These are phyloP conservation scores for Bombus confusus DNA, from an alignment of 1,140 invertebrate genomes.

Conservation along the genomic window DNA sequence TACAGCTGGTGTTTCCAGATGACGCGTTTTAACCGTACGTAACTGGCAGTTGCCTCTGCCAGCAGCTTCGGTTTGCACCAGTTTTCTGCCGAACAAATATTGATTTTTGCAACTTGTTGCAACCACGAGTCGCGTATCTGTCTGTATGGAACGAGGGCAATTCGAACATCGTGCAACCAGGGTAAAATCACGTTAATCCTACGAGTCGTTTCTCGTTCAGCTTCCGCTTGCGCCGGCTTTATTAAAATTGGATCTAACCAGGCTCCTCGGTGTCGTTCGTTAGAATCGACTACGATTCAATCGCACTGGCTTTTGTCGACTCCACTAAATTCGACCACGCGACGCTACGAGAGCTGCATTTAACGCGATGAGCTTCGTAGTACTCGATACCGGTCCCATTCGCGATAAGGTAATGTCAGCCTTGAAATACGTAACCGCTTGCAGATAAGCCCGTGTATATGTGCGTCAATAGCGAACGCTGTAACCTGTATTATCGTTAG, in stretches of 20 bases:
- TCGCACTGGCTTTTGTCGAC: constrained; percentile 14
- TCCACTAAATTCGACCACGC: constrained; percentile 8
- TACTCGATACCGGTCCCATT: constrained; percentile 28
- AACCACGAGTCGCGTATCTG: neutral
- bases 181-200: neutral
- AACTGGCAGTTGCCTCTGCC: neutral
- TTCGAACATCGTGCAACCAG: neutral
- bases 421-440: constrained; percentile 54
- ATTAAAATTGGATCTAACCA: constrained; percentile 36
- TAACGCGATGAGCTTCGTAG: constrained; percentile 24
- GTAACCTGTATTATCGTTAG: constrained; percentile 45
- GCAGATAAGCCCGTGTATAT: constrained; percentile 48
- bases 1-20: constrained; percentile 10
- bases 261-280: neutral
- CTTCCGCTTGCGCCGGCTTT: neutral
- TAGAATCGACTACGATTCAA: constrained; percentile 13
- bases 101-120: constrained; percentile 49
- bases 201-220: neutral
- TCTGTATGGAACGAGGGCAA: neutral
- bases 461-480: constrained; percentile 28
- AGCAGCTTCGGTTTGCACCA: neutral
- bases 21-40: neutral
- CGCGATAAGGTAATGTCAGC: constrained; percentile 58
- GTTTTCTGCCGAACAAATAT: constrained; percentile 28
- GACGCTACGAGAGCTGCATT: constrained; percentile 10